phyloP scores from a whole-genome alignment of 2,888 invertebrate species.

The Orthosia incerta region DNA sequence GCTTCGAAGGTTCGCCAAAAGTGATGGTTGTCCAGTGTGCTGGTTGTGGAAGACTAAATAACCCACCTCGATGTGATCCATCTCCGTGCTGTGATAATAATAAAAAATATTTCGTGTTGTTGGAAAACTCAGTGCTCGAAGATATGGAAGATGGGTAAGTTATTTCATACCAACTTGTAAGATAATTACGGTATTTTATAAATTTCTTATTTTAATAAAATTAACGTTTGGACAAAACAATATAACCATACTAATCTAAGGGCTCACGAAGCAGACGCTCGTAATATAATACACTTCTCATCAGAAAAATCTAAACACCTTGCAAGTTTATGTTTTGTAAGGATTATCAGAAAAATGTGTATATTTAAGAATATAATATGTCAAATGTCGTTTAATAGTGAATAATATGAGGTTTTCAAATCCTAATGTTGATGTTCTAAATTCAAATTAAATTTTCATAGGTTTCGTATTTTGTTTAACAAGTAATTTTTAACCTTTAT shows the following conservation, averaged over 20 bases:
- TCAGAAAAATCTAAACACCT: too few species aligned
- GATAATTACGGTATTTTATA: neutral
- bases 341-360: too few species aligned
- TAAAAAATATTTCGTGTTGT: conserved; percentile 66
- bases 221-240: neutral
- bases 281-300: too few species aligned
- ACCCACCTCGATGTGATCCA: conserved; percentile 29
- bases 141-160: conserved; percentile 35
- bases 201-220: neutral
- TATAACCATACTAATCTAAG: neutral
- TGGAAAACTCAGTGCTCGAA: conserved; percentile 53
- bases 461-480: too few species aligned
- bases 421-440: too few species aligned
- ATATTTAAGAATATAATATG: too few species aligned
- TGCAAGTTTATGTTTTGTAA: too few species aligned
- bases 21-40: conserved; percentile 69
- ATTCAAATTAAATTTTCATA: too few species aligned
- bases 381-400: too few species aligned
- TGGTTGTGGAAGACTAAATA: conserved; percentile 58
- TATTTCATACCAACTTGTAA: neutral
- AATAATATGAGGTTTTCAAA: too few species aligned
- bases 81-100: conserved; percentile 50
- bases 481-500: too few species aligned
- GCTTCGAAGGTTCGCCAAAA: conserved; percentile 59
- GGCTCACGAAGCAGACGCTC: neutral